A percentile compares a stretch with the other conserved stretches of the same genome.
Conservation (phyloP, 2,113 vertebrate species). For the Crypturellus undulatus region DNA sequence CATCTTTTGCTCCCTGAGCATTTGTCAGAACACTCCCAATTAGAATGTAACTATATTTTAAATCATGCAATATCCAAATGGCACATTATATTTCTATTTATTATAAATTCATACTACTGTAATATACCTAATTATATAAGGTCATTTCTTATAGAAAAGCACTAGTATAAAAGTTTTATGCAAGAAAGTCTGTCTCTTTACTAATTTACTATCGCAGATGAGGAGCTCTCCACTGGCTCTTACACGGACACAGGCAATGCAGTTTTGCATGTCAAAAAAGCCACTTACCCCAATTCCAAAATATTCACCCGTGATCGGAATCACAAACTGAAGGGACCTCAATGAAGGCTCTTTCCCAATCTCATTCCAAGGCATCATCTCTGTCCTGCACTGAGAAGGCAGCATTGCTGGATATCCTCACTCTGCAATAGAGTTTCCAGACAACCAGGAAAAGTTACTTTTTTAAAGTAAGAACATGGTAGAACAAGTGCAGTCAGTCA, state of each 20-base stretch:
- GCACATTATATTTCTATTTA: slow-evolving; percentile 1
- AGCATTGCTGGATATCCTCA: not conserved
- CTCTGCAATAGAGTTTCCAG: not conserved
- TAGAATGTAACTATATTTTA: slow-evolving; percentile 23
- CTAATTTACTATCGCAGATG: slow-evolving; percentile 68
- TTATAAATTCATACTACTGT: slow-evolving; percentile 43
- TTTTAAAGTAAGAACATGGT: not conserved
- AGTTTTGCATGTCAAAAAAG: slow-evolving; percentile 13
- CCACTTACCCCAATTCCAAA: not conserved
- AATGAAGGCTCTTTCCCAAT: not conserved
- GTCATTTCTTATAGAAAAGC: slow-evolving; percentile 72
- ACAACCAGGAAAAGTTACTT: not conserved
- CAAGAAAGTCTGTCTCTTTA: slow-evolving; percentile 67
- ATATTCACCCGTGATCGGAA: not conserved
- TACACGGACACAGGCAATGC: not conserved
- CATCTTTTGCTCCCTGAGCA: slow-evolving; percentile 22
- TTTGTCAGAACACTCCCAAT: slow-evolving; percentile 30
- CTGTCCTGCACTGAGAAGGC: not conserved
- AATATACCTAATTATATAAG: slow-evolving; percentile 47
- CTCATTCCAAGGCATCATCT: not conserved
- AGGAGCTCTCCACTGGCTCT: slow-evolving; percentile 15
- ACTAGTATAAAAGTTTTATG: slow-evolving; percentile 62
- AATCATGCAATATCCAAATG: slow-evolving; percentile 42
- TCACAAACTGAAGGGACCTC: rapidly evolving
- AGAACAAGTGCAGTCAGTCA: not conserved